A percentile compares a stretch with the other conserved stretches of the same genome.
Conservation (phyloP, 2,797 vertebrate species). For the Pseudotriccus pelzelni region DNA sequence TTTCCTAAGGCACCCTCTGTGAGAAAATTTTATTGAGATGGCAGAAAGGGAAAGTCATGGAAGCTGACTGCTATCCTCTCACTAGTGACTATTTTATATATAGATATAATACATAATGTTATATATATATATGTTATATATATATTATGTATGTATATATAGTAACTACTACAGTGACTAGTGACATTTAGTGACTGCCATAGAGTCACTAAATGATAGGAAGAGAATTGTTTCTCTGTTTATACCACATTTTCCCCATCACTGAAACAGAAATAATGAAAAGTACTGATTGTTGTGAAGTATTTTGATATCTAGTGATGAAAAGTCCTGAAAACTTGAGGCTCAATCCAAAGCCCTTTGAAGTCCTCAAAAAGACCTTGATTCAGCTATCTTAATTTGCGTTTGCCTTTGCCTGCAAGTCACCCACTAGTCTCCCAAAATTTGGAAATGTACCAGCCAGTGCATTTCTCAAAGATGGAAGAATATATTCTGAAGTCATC, state of each 20-base stretch:
- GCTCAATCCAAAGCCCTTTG: conserved; percentile 9
- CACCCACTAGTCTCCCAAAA: not conserved
- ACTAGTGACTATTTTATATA: not conserved
- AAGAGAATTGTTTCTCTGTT: not conserved
- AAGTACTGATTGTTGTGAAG: conserved; percentile 39
- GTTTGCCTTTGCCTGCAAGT: conserved; percentile 49
- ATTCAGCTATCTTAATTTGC: conserved; percentile 50
- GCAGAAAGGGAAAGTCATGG: not conserved
- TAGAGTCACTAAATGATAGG: not conserved
- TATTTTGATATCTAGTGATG: conserved; percentile 56
- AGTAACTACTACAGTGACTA: not conserved
- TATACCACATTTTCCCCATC: conserved; percentile 27
- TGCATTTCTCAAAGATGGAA: not conserved
- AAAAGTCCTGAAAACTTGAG: conserved; percentile 55
- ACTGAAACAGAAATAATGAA: conserved; percentile 20
- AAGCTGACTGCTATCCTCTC: not conserved
- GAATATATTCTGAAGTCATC: conserved; percentile 15
- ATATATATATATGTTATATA: not conserved
- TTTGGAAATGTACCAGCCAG: not conserved
- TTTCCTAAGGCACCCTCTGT: not conserved
- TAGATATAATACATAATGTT: not conserved
- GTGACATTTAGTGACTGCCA: not conserved
- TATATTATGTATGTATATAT: not conserved
- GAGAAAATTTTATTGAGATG: not conserved
- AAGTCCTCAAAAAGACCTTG: conserved; percentile 34